Conservation (phyloP, 2,797 vertebrate species). For the Pelodytes ibericus region DNA sequence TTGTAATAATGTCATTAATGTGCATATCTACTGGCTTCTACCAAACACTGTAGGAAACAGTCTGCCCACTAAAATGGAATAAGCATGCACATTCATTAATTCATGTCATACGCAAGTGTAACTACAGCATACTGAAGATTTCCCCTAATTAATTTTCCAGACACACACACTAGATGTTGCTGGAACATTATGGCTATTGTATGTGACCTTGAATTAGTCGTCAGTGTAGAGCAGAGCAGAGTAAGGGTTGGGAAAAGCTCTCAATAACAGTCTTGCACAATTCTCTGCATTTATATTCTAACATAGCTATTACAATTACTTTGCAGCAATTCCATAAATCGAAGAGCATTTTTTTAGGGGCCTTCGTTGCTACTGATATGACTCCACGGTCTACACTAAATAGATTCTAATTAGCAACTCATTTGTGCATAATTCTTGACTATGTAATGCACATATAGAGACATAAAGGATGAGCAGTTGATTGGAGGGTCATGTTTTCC, state of each 20-base stretch:
- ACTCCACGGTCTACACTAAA: slow-evolving; percentile 24
- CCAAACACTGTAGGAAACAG: slow-evolving; percentile 22
- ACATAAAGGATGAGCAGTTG: slow-evolving; percentile 3
- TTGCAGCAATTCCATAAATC: slow-evolving; percentile 21
- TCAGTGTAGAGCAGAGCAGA: not conserved
- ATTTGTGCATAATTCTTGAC: slow-evolving; percentile 42
- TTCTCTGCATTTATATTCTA: slow-evolving; percentile 39
- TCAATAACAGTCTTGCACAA: slow-evolving; percentile 39
- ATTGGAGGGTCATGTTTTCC: not conserved
- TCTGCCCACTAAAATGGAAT: slow-evolving; percentile 24
- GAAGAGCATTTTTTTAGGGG: slow-evolving; percentile 6
- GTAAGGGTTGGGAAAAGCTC: slow-evolving; percentile 33
- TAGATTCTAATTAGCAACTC: slow-evolving; percentile 42
- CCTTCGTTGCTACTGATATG: slow-evolving; percentile 7
- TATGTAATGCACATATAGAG: slow-evolving; percentile 11
- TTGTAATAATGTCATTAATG: slow-evolving; percentile 20
- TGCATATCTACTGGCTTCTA: slow-evolving; percentile 5
- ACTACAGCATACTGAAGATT: slow-evolving; percentile 48
- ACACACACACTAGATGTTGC: slow-evolving; percentile 46
- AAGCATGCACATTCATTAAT: slow-evolving; percentile 44
- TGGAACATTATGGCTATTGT: slow-evolving; percentile 52
- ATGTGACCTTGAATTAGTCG: slow-evolving; percentile 49
- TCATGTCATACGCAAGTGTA: slow-evolving; percentile 41
- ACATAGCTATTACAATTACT: slow-evolving; percentile 52
- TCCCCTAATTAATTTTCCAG: slow-evolving; percentile 54